A percentile compares a stretch with the other conserved stretches of the same genome.
phyloP scores from a whole-genome alignment of 2,888 invertebrate genomes.

The Ptychoptera contaminata region DNA sequence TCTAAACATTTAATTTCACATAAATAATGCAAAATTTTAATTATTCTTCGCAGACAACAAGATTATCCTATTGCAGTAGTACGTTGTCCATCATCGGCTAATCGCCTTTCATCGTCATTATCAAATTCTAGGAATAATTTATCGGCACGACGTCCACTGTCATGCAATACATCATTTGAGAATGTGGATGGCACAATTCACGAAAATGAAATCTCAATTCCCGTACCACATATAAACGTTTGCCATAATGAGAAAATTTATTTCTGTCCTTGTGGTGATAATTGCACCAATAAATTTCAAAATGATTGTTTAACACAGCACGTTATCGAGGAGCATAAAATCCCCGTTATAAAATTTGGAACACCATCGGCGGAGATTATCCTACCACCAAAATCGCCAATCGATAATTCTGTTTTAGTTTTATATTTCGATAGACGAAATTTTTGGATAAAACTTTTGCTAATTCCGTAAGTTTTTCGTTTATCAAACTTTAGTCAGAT shows the following conservation, averaged over 20 bases:
- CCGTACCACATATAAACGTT: constrained; percentile 7
- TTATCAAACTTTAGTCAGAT: neutral
- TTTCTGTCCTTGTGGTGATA: constrained; percentile 11
- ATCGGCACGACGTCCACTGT: constrained; percentile 9
- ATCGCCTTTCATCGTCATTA: constrained; percentile 6
- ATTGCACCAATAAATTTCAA: constrained; percentile 4
- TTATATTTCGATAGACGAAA: constrained; percentile 14
- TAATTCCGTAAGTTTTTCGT: constrained; percentile 4
- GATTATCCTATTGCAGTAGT: constrained; percentile 8
- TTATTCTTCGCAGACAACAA: neutral
- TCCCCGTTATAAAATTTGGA: constrained; percentile 16
- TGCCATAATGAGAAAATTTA: constrained; percentile 6
- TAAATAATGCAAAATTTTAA: too few species aligned
- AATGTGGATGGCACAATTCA: constrained; percentile 4
- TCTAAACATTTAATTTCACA: too few species aligned
- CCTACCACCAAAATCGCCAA: constrained; percentile 16
- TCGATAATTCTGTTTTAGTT: constrained; percentile 17
- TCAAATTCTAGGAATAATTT: neutral
- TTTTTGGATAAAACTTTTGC: constrained; percentile 16
- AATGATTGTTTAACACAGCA: constrained; percentile 13
- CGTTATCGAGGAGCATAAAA: constrained; percentile 16
- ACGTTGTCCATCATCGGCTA: constrained; percentile 11
- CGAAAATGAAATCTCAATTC: constrained; percentile 5
- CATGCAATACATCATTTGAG: constrained; percentile 11
- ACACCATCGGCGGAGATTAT: constrained; percentile 15